Evolutionary conservation across 1,140 invertebrate species (phyloP).

Genomic region (Tetranychus cinnabarinus): DNA sequence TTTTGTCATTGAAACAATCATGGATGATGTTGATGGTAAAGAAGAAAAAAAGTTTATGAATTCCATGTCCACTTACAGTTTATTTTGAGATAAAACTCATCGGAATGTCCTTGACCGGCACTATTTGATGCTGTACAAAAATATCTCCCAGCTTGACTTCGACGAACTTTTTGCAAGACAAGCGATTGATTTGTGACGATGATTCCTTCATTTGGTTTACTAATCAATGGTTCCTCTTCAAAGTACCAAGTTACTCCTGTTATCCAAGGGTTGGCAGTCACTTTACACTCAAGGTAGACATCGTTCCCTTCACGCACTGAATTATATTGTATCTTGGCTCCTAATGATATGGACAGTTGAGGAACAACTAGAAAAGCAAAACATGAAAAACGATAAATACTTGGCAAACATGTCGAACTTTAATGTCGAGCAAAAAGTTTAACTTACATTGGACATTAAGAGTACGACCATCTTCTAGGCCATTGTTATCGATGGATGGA

Average conservation of each 20-base stretch:
- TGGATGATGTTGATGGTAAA: too few species aligned
- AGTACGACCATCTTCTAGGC: conserved; percentile 9
- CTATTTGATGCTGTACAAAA: conserved; percentile 67
- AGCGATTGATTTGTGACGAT: conserved; percentile 46
- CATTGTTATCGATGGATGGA: conserved; percentile 24
- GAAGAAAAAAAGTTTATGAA: too few species aligned
- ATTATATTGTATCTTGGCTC: conserved; percentile 37
- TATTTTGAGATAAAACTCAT: conserved; percentile 53
- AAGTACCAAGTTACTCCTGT: conserved; percentile 14
- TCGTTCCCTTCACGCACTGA: conserved; percentile 51
- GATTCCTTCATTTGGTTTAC: conserved; percentile 35
- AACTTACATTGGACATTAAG: conserved; percentile 14
- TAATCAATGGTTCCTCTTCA: conserved; percentile 9
- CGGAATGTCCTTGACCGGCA: conserved; percentile 62
- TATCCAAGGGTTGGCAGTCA: conserved; percentile 14
- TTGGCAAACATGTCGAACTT: too few species aligned
- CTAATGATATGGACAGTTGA: conserved; percentile 13
- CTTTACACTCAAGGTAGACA: conserved; percentile 62
- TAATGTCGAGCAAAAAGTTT: too few species aligned
- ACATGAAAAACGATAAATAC: conserved; percentile 10
- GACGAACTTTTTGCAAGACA: conserved; percentile 17
- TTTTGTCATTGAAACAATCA: too few species aligned
- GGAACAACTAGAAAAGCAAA: conserved; percentile 12
- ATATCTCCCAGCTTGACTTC: conserved; percentile 27
- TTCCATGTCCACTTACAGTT: conserved; percentile 36